Base-by-base conservation (phyloP, 2,888 invertebrate species). In the Eristalis arbustorum region DNA sequence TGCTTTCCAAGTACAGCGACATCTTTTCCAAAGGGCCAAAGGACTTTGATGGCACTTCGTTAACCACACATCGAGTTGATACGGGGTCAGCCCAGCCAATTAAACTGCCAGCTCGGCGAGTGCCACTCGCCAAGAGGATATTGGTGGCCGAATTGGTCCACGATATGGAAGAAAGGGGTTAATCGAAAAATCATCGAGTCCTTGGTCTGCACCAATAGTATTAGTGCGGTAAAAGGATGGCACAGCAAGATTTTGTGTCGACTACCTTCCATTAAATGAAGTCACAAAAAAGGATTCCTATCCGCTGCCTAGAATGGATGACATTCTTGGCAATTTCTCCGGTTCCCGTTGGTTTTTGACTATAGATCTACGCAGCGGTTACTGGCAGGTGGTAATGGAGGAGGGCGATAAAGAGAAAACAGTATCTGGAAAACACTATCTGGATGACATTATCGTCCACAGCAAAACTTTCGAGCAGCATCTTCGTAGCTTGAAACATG, bases 381-480 rank as follows among this genome's bases (percentile, higher is more conserved):
- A 88, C 42, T 82, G 82, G 75, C 81, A 87, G 31, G 78, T 84
- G 3, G 78, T 75, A 14, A 77, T 84, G 18, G 75, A 62, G 0
- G 56, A 71, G 0, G 61, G 62, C 0, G 89, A 89, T 34, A 81
- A 79, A 72, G 87, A 89, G 63, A 89, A 89, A 64, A 89, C 89
- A 8, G 89, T 89, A n/a, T 90, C 89, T 57, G 71, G 88, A n/a
- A n/a, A n/a, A n/a, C n/a, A n/a, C n/a, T 89, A 89, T 66, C 61
- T 88, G 1, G 89, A 89, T 25, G 89, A 89, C 80, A 25, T 59
- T 22, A 59, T 59, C 22, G 59, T 59, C 5, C 59, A 59, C 10
- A 57, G 57, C 57, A 57, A 57, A 18, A 57, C 18, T 57, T 57
- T 57, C 18, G 18, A 57, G 2, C 22, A 57, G 22, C 31, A 31